Conservation (phyloP, 2,113 vertebrate species). For the Lipotes vexillifer region DNA sequence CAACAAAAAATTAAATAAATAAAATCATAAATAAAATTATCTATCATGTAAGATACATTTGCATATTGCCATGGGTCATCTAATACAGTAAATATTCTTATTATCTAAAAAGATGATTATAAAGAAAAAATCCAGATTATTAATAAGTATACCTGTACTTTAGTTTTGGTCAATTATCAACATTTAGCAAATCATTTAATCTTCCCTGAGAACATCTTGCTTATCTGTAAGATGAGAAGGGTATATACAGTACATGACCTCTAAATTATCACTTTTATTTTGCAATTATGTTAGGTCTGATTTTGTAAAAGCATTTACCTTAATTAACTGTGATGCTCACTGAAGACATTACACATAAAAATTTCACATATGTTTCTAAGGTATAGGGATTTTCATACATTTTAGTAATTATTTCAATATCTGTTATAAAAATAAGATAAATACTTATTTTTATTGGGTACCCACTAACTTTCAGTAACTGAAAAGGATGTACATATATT, state of each 20-base stretch:
- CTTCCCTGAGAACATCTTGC: not conserved
- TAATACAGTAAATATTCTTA: not conserved
- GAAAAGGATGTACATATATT: not conserved
- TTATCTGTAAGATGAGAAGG: not conserved
- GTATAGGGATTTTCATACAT: not conserved
- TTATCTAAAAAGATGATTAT: not conserved
- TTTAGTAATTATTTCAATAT: not conserved
- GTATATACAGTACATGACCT: not conserved
- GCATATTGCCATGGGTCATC: not conserved
- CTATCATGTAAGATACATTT: not conserved
- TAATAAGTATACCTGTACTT: not conserved
- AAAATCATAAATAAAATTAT: not conserved
- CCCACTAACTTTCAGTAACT: not conserved
- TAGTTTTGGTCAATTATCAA: not conserved
- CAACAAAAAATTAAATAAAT: not conserved
- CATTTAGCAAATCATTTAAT: not conserved
- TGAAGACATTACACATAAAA: not conserved
- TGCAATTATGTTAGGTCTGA: not conserved
- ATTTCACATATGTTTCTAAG: not conserved
- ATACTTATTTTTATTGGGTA: not conserved
- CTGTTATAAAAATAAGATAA: not conserved
- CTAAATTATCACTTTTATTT: not conserved
- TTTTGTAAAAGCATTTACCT: not conserved
- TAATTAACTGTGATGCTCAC: not conserved
- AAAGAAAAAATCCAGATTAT: not conserved